Evolutionary conservation across 2,888 invertebrate species (phyloP).

Genomic region (Thumatha senex): DNA sequence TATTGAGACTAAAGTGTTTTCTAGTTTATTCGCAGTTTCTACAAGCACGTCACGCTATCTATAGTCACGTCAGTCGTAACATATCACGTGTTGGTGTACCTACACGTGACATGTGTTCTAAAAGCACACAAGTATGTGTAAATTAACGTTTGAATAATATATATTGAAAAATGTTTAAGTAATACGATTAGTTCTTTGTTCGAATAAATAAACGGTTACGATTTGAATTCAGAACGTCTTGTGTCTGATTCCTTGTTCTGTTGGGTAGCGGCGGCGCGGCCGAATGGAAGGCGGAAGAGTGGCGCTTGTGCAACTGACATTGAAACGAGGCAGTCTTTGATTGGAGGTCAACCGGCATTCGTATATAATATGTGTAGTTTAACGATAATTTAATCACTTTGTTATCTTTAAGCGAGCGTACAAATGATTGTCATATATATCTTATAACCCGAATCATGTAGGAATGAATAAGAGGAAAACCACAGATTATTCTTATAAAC

Average conservation of each 20-base stretch:
- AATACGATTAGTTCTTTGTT: conserved; percentile 19
- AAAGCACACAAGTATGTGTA: conserved; percentile 14
- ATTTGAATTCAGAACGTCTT: conserved; percentile 59
- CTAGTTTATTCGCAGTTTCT: conserved; percentile 11
- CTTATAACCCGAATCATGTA: conserved; percentile 23
- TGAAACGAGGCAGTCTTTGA: conserved; percentile 70
- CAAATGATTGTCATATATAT: conserved; percentile 43
- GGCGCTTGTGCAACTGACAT: conserved; percentile 82
- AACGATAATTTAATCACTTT: conserved; percentile 56
- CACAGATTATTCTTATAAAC: conserved; percentile 33
- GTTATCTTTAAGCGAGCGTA: conserved; percentile 30
- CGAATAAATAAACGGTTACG: conserved; percentile 52
- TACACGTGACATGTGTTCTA: conserved; percentile 7
- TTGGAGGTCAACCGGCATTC: conserved; percentile 74
- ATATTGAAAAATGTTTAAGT: conserved; percentile 21
- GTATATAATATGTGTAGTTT: conserved; percentile 46
- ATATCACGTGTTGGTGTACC: neutral
- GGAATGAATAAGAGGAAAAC: conserved; percentile 55
- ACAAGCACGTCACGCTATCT: conserved; percentile 20
- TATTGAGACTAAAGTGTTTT: conserved; percentile 7
- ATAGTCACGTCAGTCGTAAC: conserved; percentile 7
- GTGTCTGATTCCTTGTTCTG: conserved; percentile 61
- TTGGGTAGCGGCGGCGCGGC: conserved; percentile 40
- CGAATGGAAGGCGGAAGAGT: conserved; percentile 72
- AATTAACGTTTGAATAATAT: conserved; percentile 23